Evolutionary conservation across 2,888 invertebrate genomes (phyloP).

Genomic region (Dynastes grantii): DNA sequence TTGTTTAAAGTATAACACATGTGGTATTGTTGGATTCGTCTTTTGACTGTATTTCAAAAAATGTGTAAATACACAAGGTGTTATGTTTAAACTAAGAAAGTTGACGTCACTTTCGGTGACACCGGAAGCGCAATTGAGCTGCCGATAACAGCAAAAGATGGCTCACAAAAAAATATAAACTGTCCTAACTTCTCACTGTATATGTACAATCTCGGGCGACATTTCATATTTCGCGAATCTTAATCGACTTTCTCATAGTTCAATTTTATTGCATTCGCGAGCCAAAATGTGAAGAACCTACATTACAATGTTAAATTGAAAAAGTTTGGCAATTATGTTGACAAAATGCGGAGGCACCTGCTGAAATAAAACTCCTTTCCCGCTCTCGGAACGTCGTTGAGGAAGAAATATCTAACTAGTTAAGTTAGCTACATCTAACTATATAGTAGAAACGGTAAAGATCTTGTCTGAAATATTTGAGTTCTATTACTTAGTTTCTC

Average conservation of each 20-base stretch:
- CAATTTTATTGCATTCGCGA: constrained; percentile 27
- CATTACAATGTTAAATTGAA: constrained; percentile 62
- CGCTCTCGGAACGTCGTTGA: constrained; percentile 12
- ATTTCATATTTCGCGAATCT: constrained; percentile 9
- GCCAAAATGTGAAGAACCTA: constrained; percentile 39
- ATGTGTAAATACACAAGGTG: too few relatives aligned
- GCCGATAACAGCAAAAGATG: too few relatives aligned
- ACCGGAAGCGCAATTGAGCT: too few relatives aligned
- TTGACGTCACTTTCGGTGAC: too few relatives aligned
- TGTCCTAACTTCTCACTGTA: too few relatives aligned
- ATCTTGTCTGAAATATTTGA: background rate
- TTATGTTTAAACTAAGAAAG: too few relatives aligned
- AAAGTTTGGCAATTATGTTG: constrained; percentile 63
- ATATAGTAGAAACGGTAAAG: background rate
- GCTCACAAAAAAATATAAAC: too few relatives aligned
- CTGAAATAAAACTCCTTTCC: constrained; percentile 42
- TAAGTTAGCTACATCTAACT: background rate
- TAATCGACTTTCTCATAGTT: background rate
- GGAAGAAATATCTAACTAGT: constrained; percentile 6
- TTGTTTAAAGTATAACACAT: too few relatives aligned
- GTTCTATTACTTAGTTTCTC: background rate
- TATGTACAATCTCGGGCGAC: too few relatives aligned
- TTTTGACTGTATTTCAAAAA: too few relatives aligned
- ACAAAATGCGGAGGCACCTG: constrained; percentile 51
- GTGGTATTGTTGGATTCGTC: too few relatives aligned